Evolutionary conservation across 2,113 vertebrate species (phyloP).

Genomic region (Hemiscyllium ocellatum): DNA sequence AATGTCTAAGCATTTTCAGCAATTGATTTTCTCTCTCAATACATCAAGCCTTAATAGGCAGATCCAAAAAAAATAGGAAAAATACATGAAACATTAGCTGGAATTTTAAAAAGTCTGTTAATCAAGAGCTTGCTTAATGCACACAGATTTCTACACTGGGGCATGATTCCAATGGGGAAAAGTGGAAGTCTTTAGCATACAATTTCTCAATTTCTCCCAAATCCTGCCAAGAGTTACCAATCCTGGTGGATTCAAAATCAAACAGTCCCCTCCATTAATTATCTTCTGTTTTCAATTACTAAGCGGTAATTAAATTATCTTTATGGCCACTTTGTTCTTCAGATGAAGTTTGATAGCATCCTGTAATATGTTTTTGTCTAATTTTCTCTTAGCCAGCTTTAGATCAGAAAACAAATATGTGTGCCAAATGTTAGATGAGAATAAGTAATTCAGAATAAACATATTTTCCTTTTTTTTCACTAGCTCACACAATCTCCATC

Average conservation of each 20-base stretch:
- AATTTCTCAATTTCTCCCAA: not conserved
- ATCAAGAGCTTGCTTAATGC: not conserved
- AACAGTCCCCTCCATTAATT: not conserved
- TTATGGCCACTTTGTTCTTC: conserved; percentile 27
- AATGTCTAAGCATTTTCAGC: not conserved
- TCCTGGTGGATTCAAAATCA: not conserved
- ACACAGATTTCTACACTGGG: not conserved
- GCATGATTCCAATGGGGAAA: not conserved
- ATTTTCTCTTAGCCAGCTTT: not conserved
- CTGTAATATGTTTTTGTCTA: conserved; percentile 2
- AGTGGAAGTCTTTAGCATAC: not conserved
- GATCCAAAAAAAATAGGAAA: not conserved
- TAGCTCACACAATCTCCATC: not conserved
- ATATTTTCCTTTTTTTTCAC: not conserved
- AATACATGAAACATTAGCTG: not conserved
- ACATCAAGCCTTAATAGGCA: not conserved
- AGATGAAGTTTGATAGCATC: not conserved
- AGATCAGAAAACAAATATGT: not conserved
- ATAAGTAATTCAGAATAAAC: not conserved
- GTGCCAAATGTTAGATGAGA: not conserved
- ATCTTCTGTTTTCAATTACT: not conserved
- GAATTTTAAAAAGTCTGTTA: not conserved
- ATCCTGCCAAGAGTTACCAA: not conserved
- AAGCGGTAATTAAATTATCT: not conserved
- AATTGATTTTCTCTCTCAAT: not conserved